Conservation (phyloP, 1,140 invertebrate species). For the Drosophila auraria region DNA sequence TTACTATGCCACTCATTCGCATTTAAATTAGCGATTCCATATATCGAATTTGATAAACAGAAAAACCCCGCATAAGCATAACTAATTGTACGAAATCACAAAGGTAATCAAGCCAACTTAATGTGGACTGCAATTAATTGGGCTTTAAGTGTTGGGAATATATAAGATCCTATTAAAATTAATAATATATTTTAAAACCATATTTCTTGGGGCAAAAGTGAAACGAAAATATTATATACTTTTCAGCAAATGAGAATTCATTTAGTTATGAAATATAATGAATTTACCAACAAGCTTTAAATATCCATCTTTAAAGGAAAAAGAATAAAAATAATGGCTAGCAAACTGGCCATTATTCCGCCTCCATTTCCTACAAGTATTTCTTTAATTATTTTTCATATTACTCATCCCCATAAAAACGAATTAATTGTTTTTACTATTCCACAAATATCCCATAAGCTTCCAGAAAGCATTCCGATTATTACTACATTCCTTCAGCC, state of each 20-base stretch:
- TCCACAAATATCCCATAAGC: background rate
- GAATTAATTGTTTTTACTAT: background rate
- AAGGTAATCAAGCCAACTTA: conserved; percentile 1
- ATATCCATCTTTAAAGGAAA: background rate
- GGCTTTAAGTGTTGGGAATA: background rate
- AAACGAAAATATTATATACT: background rate
- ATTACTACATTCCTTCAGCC: background rate
- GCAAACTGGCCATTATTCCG: conserved; percentile 2
- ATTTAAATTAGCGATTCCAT: conserved; percentile 38
- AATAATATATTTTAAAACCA: background rate
- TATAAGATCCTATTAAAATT: background rate
- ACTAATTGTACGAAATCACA: conserved; percentile 18
- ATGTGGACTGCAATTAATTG: background rate
- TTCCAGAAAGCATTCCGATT: too few species aligned
- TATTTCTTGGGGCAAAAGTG: background rate
- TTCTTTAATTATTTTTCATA: background rate
- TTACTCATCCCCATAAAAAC: background rate
- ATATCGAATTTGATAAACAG: conserved; percentile 34
- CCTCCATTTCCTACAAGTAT: background rate
- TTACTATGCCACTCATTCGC: conserved; percentile 25
- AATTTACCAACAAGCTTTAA: conserved; percentile 9
- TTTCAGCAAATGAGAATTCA: conserved; percentile 4
- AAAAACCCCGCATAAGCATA: conserved; percentile 48
- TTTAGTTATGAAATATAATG: background rate
- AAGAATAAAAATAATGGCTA: background rate